Percentiles rank a stretch among this genome's conserved stretches.
phyloP scores from a whole-genome alignment of 1,140 invertebrate genomes.

The Chironomus striatipennis region DNA sequence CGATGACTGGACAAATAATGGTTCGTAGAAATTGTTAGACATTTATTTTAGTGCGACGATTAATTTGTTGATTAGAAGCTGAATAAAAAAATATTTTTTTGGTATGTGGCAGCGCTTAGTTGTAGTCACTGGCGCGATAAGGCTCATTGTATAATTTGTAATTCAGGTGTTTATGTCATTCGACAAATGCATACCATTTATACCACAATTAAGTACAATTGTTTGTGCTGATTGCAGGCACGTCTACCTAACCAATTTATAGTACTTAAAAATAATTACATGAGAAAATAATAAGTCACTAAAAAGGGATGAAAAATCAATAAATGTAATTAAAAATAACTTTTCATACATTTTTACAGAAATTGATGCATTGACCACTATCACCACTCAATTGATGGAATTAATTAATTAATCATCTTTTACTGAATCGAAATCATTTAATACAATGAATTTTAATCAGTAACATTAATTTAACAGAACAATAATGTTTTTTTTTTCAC shows the following conservation, averaged over 20 bases:
- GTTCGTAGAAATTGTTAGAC: not conserved
- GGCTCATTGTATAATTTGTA: not conserved
- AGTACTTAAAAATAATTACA: no score
- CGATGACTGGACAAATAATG: not conserved
- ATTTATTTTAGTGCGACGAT: not conserved
- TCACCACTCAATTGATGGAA: not conserved
- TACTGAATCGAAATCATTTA: not conserved
- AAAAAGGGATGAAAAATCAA: no score
- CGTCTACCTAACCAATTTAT: no score
- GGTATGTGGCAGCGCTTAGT: not conserved
- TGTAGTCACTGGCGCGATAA: not conserved
- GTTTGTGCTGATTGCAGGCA: no score
- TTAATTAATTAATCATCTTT: slow-evolving; percentile 10
- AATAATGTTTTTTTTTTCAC: not conserved
- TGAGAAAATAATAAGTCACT: no score
- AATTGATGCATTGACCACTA: no score
- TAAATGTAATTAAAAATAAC: no score
- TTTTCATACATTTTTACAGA: no score
- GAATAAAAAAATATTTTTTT: no score
- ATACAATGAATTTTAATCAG: slow-evolving; percentile 14
- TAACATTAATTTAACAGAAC: not conserved
- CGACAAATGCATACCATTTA: not conserved
- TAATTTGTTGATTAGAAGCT: slow-evolving; percentile 21
- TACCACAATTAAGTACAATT: no score
- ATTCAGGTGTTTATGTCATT: not conserved